A percentile compares a stretch with the other conserved stretches of the same genome.
Conservation (phyloP, 2,113 vertebrate species). For the Andinoacara biseriatus region DNA sequence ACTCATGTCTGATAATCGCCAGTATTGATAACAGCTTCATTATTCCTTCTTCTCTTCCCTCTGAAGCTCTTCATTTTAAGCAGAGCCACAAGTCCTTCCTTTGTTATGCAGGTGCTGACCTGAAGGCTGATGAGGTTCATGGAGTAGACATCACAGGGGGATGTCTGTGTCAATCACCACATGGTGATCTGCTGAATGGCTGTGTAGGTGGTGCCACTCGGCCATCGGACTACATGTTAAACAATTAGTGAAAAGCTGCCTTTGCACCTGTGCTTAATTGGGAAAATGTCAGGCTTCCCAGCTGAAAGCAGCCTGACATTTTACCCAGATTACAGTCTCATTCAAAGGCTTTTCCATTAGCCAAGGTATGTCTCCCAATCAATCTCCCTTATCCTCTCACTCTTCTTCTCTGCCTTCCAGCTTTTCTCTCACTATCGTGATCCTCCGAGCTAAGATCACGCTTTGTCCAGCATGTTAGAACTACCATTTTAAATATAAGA, state of each 20-base stretch:
- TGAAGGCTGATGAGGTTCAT: conserved; percentile 33
- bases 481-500: conserved; percentile 14
- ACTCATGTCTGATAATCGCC: conserved; percentile 52
- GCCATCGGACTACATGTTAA: conserved; percentile 54
- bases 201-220: conserved; percentile 25
- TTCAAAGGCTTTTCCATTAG: conserved; percentile 65
- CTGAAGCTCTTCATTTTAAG: conserved; percentile 13
- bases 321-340: conserved; percentile 69
- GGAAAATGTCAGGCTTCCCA: conserved; percentile 58
- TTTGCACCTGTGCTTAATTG: conserved; percentile 66
- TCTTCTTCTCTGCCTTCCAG: conserved; percentile 28
- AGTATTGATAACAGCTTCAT: conserved; percentile 63
- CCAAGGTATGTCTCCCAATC: conserved; percentile 41
- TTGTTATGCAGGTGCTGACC: conserved; percentile 14
- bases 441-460: conserved; percentile 16
- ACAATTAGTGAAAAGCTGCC: conserved; percentile 61
- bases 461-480: conserved; percentile 8
- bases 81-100: conserved; percentile 9
- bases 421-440: conserved; percentile 17
- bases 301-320: conserved; percentile 63
- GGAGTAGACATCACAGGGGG: conserved; percentile 11
- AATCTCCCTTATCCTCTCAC: conserved; percentile 5
- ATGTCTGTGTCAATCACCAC: conserved; percentile 42
- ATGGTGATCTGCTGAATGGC: conserved; percentile 35
- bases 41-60: conserved; percentile 3